phyloP scores from a whole-genome alignment of 2,797 vertebrate species.

The Vipera latastei region DNA sequence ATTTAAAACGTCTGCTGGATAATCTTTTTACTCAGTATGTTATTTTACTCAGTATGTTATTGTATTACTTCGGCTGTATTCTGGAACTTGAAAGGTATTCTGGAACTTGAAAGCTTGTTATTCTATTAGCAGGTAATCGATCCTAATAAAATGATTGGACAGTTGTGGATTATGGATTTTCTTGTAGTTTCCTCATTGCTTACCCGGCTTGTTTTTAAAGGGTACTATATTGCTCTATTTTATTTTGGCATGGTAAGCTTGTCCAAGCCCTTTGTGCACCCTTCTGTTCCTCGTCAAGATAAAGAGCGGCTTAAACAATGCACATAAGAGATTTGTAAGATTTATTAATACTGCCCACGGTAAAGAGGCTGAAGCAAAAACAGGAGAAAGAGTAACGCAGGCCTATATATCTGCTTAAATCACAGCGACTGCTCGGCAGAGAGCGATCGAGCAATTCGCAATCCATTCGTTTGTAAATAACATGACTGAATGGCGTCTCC shows the following conservation, averaged over 20 bases:
- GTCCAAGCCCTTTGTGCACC: neutral
- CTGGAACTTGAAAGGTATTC: neutral
- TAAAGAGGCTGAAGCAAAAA: neutral
- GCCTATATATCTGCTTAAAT: neutral
- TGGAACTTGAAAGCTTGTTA: neutral
- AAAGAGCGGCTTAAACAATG: neutral
- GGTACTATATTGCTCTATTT: neutral
- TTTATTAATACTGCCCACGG: neutral
- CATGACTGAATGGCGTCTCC: conserved; percentile 64
- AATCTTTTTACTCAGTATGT: neutral
- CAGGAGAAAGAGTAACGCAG: neutral
- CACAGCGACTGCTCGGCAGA: conserved; percentile 24
- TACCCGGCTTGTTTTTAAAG: neutral
- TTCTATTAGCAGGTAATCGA: neutral
- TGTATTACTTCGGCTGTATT: neutral
- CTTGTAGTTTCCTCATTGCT: neutral
- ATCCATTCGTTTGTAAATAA: conserved; percentile 41
- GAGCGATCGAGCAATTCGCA: conserved; percentile 7
- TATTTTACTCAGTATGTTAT: neutral
- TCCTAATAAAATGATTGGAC: neutral
- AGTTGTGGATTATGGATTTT: neutral
- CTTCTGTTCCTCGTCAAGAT: neutral
- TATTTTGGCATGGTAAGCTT: neutral
- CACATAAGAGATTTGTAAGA: neutral
- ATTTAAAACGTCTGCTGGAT: neutral